Evolutionary conservation across 2,888 invertebrate species (phyloP).

Genomic region (Torymus tubicola): DNA sequence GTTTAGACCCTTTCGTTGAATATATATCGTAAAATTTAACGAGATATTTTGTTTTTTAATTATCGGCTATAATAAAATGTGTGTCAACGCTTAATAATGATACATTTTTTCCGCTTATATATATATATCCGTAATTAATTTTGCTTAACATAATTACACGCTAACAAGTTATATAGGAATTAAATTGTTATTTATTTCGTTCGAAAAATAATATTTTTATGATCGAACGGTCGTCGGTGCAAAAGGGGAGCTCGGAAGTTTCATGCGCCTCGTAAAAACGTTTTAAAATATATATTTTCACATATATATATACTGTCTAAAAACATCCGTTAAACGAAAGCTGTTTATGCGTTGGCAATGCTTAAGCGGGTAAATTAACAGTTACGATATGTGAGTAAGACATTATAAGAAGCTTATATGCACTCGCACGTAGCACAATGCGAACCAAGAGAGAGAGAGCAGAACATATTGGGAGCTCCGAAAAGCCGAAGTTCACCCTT

Average conservation of each 20-base stretch:
- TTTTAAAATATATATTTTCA: not conserved
- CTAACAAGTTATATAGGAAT: no score
- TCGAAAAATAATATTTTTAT: no score
- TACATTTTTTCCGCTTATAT: no score
- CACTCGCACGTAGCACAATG: not conserved
- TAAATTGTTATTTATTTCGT: no score
- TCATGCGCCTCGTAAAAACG: no score
- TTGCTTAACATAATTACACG: no score
- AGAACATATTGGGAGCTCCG: not conserved
- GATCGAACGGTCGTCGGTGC: no score
- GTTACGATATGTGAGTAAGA: constrained; percentile 9
- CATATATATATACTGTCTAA: not conserved
- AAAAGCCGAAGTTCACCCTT: constrained; percentile 10
- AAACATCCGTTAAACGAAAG: constrained; percentile 10
- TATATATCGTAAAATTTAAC: no score
- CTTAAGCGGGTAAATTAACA: not conserved
- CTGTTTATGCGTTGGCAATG: not conserved
- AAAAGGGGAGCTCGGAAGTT: no score
- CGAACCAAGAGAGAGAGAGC: not conserved
- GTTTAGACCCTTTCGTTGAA: no score
- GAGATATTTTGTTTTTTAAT: not conserved
- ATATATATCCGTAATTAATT: no score
- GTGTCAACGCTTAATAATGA: not conserved
- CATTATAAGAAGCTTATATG: constrained; percentile 10
- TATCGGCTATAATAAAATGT: not conserved